Percentiles rank a stretch among this genome's conserved stretches.
These are phyloP conservation scores for Lapara coniferarum DNA, from an alignment of 2,888 invertebrate genomes.

Conservation along the genomic window DNA sequence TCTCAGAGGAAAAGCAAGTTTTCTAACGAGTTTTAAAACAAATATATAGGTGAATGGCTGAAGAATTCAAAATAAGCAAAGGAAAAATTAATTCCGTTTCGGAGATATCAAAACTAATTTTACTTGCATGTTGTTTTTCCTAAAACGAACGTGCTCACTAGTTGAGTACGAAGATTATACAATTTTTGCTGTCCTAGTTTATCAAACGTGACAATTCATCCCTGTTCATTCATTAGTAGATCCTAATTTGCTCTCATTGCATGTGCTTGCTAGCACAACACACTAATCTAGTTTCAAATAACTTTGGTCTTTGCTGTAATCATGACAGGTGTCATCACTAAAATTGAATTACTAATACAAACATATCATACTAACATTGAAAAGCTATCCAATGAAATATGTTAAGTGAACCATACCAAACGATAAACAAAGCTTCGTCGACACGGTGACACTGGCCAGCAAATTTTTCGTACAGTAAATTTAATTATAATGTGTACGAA, in stretches of 20 bases:
- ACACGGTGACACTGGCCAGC: not conserved
- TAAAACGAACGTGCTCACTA: not conserved
- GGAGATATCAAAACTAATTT: not conserved
- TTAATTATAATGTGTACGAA: too few relatives aligned
- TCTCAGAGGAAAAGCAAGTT: not conserved
- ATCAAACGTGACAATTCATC: conserved; percentile 2
- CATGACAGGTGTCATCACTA: not conserved
- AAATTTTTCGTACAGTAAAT: not conserved
- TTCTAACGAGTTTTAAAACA: not conserved
- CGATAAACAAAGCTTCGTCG: not conserved
- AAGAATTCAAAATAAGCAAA: not conserved
- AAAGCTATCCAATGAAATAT: conserved; percentile 1
- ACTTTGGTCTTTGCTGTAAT: not conserved
- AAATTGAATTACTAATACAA: not conserved
- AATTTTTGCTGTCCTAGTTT: not conserved
- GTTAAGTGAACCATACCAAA: not conserved
- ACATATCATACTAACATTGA: not conserved
- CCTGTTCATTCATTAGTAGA: not conserved
- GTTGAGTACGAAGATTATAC: not conserved
- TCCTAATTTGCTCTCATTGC: not conserved
- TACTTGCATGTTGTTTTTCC: not conserved
- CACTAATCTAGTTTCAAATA: not conserved
- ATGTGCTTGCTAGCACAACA: not conserved
- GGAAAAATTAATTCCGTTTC: not conserved
- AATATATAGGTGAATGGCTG: not conserved